Evolutionary conservation across 2,888 invertebrate species (phyloP).

Genomic region (Chrysina gloriosa): DNA sequence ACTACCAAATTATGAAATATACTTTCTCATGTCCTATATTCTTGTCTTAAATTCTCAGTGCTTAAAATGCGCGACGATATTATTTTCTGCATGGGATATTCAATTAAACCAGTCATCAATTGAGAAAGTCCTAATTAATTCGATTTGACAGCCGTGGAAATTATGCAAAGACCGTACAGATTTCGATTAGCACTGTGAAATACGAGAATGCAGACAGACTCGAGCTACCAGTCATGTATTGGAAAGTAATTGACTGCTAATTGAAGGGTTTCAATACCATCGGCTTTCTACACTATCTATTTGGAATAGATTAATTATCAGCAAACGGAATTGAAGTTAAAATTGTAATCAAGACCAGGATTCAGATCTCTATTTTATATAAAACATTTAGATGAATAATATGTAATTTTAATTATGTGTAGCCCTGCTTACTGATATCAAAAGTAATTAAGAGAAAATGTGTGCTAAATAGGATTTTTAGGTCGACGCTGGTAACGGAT

Average conservation of each 20-base stretch:
- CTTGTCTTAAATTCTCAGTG: no score
- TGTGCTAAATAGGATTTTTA: no score
- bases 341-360: neutral
- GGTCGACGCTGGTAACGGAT: no score
- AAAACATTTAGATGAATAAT: no score
- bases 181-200: neutral
- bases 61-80: no score
- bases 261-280: neutral
- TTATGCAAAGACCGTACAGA: conserved; percentile 10
- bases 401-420: neutral
- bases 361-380: no score
- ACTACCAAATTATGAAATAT: no score
- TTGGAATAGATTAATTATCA: neutral
- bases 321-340: neutral
- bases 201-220: neutral
- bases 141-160: conserved; percentile 5
- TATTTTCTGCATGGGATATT: neutral
- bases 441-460: no score
- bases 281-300: neutral
- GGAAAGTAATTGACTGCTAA: conserved; percentile 9
- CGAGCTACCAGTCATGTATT: neutral
- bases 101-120: conserved; percentile 5
- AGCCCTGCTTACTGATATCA: no score
- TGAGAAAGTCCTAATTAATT: conserved; percentile 16
- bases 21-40: no score